Evolutionary conservation across 2,113 vertebrate species (phyloP), one percentile per base, ranked within the genome.

Genomic region (Pterophyllum scalare): DNA sequence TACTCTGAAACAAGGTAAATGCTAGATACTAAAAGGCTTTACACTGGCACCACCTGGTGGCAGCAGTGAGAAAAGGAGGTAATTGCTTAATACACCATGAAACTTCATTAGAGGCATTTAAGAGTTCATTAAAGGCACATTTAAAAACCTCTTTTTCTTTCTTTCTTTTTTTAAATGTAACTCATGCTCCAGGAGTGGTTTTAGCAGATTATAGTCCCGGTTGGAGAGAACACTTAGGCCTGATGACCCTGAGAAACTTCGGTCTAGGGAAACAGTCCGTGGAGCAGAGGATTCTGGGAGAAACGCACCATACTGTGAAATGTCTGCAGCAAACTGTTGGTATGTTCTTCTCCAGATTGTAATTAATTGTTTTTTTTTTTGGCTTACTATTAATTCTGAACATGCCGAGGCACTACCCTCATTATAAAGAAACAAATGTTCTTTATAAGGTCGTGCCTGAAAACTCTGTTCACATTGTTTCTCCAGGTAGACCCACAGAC

Each of bases 231-330:
- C 91, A 93, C 49, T 98, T 98, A 62, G 65, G 94, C 0, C 31
- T 97, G 52, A 91, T 86, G 70, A 96, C 95, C 0, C 46, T 98
- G 86, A 96, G 94, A 85, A 95, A 96, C 87, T 96, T 97, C 24
- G 96, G 97, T 17, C 89, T 97, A 89, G 97, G 97, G 85, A 97
- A 97, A 86, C 94, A 92, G 80, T 95, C 96, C 1, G 92, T 97
- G 95, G 97, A 97, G 85, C 84, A 96, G 7, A 93, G 88, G 87
- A 95, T 97, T 85, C 79, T 40, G 0, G 93, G 95, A 98, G 90
- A 7, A 91, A 3, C 72, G 88, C 67, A 83, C 75, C 22, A 49
- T 2, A 31, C 90, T 6, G 10, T 43, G 4, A 24, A 81, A 38
- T 1, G 72, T 13, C n/a, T 93, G 76, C 77, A 92, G 38, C 74